A percentile compares a stretch with the other conserved stretches of the same genome.
These are phyloP conservation scores for Liodrosophila aerea DNA, from an alignment of 2,888 invertebrate genomes.

Conservation along the genomic window DNA sequence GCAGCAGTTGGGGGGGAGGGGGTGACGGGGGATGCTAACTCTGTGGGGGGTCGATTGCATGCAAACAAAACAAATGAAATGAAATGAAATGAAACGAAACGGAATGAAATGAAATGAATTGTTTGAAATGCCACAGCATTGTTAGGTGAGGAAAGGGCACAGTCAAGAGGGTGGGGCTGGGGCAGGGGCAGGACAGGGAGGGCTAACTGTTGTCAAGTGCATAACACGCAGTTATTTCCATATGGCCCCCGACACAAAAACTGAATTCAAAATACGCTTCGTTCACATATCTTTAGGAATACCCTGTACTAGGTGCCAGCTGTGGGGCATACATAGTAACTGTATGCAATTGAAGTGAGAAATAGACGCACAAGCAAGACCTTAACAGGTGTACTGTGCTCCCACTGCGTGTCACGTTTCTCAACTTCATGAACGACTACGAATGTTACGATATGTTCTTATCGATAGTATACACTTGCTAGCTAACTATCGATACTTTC, in stretches of 20 bases:
- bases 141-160: neutral
- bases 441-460: no score
- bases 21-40: neutral
- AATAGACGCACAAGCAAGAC: no score
- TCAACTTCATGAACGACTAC: no score
- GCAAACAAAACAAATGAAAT: constrained; percentile 31
- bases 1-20: neutral
- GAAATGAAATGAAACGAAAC: constrained; percentile 20
- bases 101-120: constrained; percentile 5
- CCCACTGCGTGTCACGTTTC: no score
- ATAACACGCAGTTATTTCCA: constrained; percentile 34
- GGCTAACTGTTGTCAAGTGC: constrained; percentile 35
- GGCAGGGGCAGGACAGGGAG: constrained; percentile 6
- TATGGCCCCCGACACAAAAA: constrained; percentile 22
- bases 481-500: no score
- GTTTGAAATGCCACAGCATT: neutral
- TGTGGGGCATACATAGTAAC: no score
- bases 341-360: no score
- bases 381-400: no score
- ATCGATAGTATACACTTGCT: no score
- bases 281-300: constrained; percentile 6
- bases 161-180: neutral
- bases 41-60: constrained; percentile 12
- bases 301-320: no score
- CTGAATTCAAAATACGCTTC: constrained; percentile 1